These are phyloP conservation scores for Callocephalon fimbriatum DNA, from an alignment of 2,113 vertebrate species.

Conservation along the genomic window DNA sequence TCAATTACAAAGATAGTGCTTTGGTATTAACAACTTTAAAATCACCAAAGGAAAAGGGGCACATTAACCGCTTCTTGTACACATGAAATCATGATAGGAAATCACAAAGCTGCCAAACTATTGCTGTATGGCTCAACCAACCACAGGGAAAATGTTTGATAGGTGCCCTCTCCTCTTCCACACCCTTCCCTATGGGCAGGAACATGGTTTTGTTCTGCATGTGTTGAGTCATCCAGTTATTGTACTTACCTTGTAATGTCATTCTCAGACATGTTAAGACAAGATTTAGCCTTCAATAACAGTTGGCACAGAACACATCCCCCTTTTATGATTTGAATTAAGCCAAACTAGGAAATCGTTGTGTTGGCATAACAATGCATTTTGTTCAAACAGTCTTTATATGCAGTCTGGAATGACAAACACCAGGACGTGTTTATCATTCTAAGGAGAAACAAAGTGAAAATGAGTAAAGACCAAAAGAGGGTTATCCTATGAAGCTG, in stretches of 20 bases:
- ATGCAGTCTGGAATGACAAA: background rate
- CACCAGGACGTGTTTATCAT: background rate
- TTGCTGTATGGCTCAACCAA: background rate
- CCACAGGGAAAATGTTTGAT: background rate
- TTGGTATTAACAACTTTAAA: background rate
- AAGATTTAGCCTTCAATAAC: background rate
- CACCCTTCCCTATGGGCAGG: background rate
- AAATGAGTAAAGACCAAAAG: background rate
- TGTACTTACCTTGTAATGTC: background rate
- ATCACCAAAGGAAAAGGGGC: background rate
- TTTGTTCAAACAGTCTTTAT: background rate
- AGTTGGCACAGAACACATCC: background rate
- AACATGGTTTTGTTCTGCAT: background rate
- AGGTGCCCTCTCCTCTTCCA: background rate
- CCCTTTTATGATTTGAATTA: background rate
- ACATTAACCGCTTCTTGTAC: background rate
- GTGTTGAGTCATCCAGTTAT: background rate
- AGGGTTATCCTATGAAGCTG: background rate
- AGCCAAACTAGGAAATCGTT: background rate
- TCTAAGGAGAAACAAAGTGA: background rate
- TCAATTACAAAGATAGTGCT: background rate
- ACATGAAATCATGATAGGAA: background rate
- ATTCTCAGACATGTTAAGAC: background rate
- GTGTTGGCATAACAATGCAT: background rate
- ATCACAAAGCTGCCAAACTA: background rate